phyloP scores from a whole-genome alignment of 2,888 invertebrate species.

The Capitulum mitella region DNA sequence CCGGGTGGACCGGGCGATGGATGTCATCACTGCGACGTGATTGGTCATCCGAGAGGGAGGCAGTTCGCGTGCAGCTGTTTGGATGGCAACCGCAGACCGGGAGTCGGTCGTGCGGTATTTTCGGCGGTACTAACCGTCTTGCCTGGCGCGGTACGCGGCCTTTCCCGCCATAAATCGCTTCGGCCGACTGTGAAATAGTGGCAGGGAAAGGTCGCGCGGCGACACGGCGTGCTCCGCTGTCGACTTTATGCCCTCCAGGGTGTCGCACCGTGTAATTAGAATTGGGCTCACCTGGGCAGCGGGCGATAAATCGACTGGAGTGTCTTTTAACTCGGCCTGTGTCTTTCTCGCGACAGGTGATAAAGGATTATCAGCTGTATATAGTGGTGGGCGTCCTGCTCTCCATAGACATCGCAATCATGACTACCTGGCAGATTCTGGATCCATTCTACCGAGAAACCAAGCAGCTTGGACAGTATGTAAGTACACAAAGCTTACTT shows the following conservation, averaged over 20 bases:
- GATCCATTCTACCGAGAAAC: conserved; percentile 90
- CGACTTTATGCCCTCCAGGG: not conserved
- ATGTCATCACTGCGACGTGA: not conserved
- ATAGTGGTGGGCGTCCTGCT: conserved; percentile 91
- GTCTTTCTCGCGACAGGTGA: conserved; percentile 56
- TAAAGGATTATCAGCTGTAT: conserved; percentile 95
- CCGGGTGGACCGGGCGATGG: not conserved
- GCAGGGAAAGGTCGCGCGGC: not conserved
- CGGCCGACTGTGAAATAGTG: not conserved
- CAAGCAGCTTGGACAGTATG: conserved; percentile 80
- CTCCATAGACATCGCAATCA: conserved; percentile 82
- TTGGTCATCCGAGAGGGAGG: not conserved
- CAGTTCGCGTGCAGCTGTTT: too few relatives aligned
- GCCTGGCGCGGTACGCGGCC: too few relatives aligned
- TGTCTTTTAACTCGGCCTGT: too few relatives aligned
- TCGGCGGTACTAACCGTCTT: too few relatives aligned
- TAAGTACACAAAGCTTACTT: conserved; percentile 54
- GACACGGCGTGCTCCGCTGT: not conserved
- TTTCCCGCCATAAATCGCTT: not conserved
- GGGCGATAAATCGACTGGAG: too few relatives aligned
- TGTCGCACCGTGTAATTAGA: not conserved
- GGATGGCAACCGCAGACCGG: too few relatives aligned
- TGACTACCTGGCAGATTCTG: conserved; percentile 94
- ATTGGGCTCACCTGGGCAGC: not conserved
- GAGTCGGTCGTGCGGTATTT: too few relatives aligned